Conservation (phyloP, 2,888 invertebrate genomes). For the Nomada hirtipes region DNA sequence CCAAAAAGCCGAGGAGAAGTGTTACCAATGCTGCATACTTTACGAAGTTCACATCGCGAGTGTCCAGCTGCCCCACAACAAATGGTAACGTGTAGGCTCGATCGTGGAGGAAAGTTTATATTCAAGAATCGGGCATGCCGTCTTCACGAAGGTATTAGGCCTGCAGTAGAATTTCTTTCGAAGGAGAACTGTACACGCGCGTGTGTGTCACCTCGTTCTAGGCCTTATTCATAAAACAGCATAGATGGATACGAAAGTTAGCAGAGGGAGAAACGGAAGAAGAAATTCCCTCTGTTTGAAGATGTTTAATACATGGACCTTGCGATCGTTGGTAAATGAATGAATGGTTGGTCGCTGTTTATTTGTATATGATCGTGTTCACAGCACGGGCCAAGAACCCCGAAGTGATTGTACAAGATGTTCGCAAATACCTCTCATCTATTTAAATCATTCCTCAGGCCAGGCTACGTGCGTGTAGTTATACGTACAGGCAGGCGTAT, state of each 20-base stretch:
- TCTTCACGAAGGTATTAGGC: neutral
- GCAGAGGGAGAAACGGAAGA: neutral
- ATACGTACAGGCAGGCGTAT: slow-evolving; percentile 22
- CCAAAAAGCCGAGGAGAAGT: neutral
- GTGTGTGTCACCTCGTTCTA: slow-evolving; percentile 3
- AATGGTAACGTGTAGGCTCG: neutral
- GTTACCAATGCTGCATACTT: neutral
- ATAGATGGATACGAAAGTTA: neutral
- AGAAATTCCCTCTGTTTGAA: slow-evolving; percentile 47
- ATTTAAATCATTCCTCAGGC: slow-evolving; percentile 74
- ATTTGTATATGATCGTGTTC: slow-evolving; percentile 65
- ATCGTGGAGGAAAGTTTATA: neutral
- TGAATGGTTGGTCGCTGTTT: slow-evolving; percentile 62
- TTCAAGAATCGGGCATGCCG: neutral
- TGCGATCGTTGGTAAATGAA: slow-evolving; percentile 59
- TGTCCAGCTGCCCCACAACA: neutral
- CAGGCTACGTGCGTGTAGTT: slow-evolving; percentile 49
- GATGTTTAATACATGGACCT: slow-evolving; percentile 70
- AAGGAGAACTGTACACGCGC: neutral
- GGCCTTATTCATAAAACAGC: slow-evolving; percentile 20
- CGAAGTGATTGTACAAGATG: slow-evolving; percentile 74
- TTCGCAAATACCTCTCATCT: slow-evolving; percentile 76
- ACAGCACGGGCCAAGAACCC: slow-evolving; percentile 43
- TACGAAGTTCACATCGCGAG: neutral
- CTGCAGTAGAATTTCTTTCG: slow-evolving; percentile 30